Conservation (phyloP, 1,140 invertebrate genomes). For the Drosophila sulfurigaster region DNA sequence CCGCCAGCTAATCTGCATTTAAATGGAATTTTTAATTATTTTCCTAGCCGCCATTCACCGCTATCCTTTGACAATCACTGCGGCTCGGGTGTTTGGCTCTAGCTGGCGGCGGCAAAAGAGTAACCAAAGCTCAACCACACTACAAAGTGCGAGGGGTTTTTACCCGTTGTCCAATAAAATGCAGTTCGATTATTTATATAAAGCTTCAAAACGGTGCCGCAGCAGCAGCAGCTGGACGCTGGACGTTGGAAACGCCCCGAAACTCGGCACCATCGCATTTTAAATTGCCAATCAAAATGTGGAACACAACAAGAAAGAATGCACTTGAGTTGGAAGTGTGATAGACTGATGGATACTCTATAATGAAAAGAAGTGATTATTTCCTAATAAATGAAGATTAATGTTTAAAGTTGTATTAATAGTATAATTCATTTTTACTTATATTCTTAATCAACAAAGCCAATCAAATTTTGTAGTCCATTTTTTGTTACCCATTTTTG, state of each 20-base stretch:
- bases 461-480: too few species aligned
- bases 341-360: conserved; percentile 11
- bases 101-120: conserved; percentile 16
- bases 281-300: conserved; percentile 82
- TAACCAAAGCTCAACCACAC: conserved; percentile 30
- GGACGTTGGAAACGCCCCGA: not conserved
- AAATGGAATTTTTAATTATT: conserved; percentile 84
- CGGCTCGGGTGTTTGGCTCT: conserved; percentile 44
- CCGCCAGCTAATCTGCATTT: conserved; percentile 79
- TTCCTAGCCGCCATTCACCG: conserved; percentile 67
- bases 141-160: conserved; percentile 32
- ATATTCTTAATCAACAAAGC: too few species aligned
- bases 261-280: conserved; percentile 54
- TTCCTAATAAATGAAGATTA: too few species aligned
- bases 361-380: too few species aligned
- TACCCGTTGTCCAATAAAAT: conserved; percentile 60
- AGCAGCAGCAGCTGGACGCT: conserved; percentile 22
- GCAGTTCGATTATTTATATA: conserved; percentile 82
- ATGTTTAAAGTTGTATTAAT: too few species aligned
- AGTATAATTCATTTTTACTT: too few species aligned
- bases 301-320: conserved; percentile 51
- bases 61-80: conserved; percentile 80
- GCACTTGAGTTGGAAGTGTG: too few species aligned
- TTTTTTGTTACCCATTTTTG: too few species aligned
- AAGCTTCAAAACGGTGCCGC: conserved; percentile 64